Base-by-base conservation (phyloP, 2,797 vertebrate genomes). In the Epinephelus awoara region DNA sequence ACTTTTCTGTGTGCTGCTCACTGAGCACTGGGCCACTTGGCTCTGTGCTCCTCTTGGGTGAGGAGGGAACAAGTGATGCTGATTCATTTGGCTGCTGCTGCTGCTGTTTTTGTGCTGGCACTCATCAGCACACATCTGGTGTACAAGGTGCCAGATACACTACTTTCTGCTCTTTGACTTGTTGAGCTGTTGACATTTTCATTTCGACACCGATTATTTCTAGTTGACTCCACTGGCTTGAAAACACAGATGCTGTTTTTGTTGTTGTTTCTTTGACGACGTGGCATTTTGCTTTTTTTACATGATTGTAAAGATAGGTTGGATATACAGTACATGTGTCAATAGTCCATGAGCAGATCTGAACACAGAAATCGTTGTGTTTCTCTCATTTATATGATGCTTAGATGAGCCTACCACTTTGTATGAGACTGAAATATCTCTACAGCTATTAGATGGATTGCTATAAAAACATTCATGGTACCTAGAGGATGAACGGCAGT, bases 1-100 rank as follows among this genome's bases (percentile, higher is more conserved):
- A 52, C 47, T 15, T 21, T 18, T 11, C 12, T 17, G 4, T 52
- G 42, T 57, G 54, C 63, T 50, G 59, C 34, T 54, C 54, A 50
- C 8, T 10, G 54, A 75, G 54, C 63, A 40, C 59, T 54, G 21
- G 50, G 17, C 34, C 15, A 11, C 55, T 63, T 71, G 49, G 64
- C 72, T 67, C 52, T 5, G 18, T 29, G 44, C 71, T 82, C 67
- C 21, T 72, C 52, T 44, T 46, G 58, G 42, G 44, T 69, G 25
- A 66, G 54, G 58, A 56, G 65, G 27, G 63, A 71, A 68, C 69
- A 64, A 72, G 59, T 57, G 47, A 64, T 71, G 40, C 67, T 63
- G 67, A 83, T 72, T 78, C 47, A 81, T 70, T 80, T 80, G 78
- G 71, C 77, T 27, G 27, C 27, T 29, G 71, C 77, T 67, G 77